phyloP scores from a whole-genome alignment of 2,113 vertebrate species.

The Cercopithecus mona region DNA sequence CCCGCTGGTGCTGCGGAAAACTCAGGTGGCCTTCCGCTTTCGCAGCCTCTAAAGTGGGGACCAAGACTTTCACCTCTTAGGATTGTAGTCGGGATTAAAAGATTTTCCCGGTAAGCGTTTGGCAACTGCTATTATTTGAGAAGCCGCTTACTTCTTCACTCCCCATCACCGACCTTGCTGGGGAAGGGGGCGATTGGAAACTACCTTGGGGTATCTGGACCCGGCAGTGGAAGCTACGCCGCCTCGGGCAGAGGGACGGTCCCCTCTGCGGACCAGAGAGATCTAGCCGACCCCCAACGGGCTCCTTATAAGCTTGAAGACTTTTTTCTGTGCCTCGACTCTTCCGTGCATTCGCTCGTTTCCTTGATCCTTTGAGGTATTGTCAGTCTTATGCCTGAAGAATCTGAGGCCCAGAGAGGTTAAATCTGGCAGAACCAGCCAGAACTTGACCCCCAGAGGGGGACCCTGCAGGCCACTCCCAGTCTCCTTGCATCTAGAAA shows the following conservation, averaged over 20 bases:
- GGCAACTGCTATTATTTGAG: fast-evolving
- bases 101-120: neutral
- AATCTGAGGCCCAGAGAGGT: neutral
- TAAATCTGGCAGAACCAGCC: neutral
- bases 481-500: neutral
- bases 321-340: neutral
- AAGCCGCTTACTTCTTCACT: neutral
- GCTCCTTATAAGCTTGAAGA: neutral
- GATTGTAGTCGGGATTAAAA: neutral
- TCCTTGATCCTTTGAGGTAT: neutral
- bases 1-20: neutral
- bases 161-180: fast-evolving
- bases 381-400: neutral
- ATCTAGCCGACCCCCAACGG: too few species aligned
- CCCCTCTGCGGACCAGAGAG: too few species aligned
- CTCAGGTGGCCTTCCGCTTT: neutral
- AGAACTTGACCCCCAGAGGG: neutral
- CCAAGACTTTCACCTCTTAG: neutral
- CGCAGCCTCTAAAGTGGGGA: neutral
- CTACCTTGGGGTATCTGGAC: neutral
- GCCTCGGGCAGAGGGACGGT: neutral
- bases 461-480: neutral
- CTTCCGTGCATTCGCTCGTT: neutral
- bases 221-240: neutral
- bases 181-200: neutral